These are phyloP conservation scores for Polypterus bichir DNA, from an alignment of 2,113 vertebrate species.

Conservation along the genomic window DNA sequence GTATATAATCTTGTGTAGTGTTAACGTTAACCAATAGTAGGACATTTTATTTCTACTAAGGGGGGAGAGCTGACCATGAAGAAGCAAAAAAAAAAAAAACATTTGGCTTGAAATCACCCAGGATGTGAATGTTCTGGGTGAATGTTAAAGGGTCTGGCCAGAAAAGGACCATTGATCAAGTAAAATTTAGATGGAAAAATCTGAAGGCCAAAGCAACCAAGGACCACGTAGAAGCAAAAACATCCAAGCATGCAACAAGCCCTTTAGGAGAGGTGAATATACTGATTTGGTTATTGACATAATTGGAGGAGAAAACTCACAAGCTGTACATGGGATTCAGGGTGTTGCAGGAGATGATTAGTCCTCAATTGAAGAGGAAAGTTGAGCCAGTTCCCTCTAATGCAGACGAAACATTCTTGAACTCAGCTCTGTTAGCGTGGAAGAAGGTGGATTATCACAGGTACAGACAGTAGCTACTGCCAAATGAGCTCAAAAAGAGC, in stretches of 20 bases:
- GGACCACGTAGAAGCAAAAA: conserved; percentile 16
- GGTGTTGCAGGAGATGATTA: conserved; percentile 6
- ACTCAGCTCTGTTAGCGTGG: too few species aligned
- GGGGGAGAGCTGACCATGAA: not conserved
- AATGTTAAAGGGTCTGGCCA: conserved; percentile 9
- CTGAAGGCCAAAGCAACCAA: conserved; percentile 14
- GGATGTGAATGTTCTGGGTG: conserved; percentile 7
- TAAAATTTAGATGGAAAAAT: conserved; percentile 18
- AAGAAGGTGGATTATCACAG: not conserved
- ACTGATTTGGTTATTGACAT: conserved; percentile 16
- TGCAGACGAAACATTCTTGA: conserved; percentile 10
- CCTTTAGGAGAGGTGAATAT: conserved; percentile 15
- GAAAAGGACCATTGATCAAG: conserved; percentile 8
- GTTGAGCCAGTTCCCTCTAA: conserved; percentile 7
- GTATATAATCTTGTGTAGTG: too few species aligned
- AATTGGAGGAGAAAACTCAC: conserved; percentile 11
- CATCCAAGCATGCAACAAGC: conserved; percentile 16
- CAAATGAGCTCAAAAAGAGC: conserved; percentile 8
- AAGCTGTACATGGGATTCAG: conserved; percentile 10
- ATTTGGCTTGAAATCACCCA: conserved; percentile 8
- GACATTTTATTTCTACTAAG: conserved; percentile 13
- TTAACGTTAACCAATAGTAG: conserved; percentile 12
- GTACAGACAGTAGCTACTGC: conserved; percentile 5
- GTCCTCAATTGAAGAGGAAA: conserved; percentile 13
- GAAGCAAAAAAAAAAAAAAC: conserved; percentile 5